These are phyloP conservation scores for Aegithalos caudatus DNA, from an alignment of 2,113 vertebrate species.

Conservation along the genomic window DNA sequence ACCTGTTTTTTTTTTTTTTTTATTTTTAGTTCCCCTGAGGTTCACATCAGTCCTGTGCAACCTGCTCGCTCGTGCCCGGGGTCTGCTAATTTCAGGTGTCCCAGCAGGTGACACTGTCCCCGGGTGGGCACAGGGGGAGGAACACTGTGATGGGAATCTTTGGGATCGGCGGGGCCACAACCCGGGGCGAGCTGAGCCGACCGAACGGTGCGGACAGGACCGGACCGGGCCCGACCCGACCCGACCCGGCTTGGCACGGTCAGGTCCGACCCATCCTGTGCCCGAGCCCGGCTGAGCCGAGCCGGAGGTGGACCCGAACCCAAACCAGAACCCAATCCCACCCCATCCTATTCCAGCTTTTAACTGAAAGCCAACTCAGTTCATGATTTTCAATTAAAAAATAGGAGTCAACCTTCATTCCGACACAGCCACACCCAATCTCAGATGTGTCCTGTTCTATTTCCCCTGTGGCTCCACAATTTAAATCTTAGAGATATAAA, in stretches of 20 bases:
- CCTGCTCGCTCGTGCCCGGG: background rate
- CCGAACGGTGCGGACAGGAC: background rate
- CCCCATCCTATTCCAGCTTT: background rate
- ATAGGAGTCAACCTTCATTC: background rate
- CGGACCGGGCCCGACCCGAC: no score
- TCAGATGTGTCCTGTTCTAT: background rate
- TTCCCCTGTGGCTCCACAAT: background rate
- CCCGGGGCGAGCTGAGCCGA: no score
- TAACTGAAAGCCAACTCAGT: background rate
- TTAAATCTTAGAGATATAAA: background rate
- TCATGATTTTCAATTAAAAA: background rate
- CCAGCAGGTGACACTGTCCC: background rate
- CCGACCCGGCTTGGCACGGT: no score
- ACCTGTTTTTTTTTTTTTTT: background rate
- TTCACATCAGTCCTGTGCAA: background rate
- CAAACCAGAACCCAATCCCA: background rate
- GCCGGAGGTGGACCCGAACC: no score
- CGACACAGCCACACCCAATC: background rate
- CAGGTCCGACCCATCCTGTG: background rate
- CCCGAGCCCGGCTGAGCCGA: background rate
- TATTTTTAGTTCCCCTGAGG: background rate
- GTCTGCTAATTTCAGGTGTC: background rate
- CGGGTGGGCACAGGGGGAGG: background rate
- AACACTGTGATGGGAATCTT: background rate
- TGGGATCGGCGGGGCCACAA: background rate